phyloP scores from a whole-genome alignment of 2,797 vertebrate species.

The Cygnus olor region DNA sequence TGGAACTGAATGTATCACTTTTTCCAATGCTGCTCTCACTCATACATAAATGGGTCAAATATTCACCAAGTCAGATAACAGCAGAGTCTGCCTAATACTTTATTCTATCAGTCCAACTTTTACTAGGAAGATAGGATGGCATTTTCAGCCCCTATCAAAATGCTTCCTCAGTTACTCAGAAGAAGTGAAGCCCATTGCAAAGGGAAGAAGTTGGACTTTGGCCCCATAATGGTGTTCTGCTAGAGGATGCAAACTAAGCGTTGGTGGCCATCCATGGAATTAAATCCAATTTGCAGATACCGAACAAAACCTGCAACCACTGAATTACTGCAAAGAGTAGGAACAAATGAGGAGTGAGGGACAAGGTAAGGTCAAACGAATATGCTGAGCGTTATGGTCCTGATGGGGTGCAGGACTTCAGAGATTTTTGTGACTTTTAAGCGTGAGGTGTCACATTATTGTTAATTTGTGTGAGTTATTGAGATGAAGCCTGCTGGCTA shows the following conservation, averaged over 20 bases:
- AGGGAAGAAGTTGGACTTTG: neutral
- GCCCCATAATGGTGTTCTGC: accelerated
- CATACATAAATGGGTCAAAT: neutral
- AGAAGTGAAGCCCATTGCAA: neutral
- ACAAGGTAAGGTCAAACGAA: neutral
- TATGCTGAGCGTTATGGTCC: neutral
- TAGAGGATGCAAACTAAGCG: neutral
- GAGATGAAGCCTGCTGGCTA: neutral
- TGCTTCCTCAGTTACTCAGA: neutral
- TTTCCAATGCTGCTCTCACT: neutral
- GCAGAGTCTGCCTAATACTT: neutral
- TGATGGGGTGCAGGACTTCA: neutral
- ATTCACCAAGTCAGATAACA: neutral
- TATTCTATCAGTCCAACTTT: neutral
- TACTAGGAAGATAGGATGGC: neutral
- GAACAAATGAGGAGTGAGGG: neutral
- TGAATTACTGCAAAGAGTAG: neutral
- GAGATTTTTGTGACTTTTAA: neutral
- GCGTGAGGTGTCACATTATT: neutral
- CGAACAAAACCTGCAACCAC: neutral
- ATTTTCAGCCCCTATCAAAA: neutral
- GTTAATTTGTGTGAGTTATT: neutral
- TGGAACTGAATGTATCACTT: neutral
- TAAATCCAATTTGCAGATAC: neutral
- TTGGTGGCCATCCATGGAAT: accelerated